Conservation (phyloP, 2,888 invertebrate genomes). For the Hypselothyrea guttata region DNA sequence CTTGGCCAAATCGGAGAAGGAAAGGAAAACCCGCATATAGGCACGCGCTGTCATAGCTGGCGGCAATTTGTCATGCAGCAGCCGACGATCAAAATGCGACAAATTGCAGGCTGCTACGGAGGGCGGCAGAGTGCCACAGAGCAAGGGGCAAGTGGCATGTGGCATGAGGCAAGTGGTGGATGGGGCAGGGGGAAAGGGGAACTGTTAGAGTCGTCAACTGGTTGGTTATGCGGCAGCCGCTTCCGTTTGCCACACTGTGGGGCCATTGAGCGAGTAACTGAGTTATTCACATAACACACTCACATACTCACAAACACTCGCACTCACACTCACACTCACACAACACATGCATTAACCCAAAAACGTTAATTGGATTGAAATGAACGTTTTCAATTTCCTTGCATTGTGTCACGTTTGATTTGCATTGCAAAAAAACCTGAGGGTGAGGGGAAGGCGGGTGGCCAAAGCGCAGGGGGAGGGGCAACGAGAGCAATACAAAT, state of each 20-base stretch:
- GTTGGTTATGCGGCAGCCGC: conserved; percentile 43
- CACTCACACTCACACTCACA: conserved; percentile 3
- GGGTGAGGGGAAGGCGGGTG: no score
- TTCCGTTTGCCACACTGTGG: conserved; percentile 44
- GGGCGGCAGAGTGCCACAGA: neutral
- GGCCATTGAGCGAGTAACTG: conserved; percentile 24
- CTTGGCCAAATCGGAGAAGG: conserved; percentile 22
- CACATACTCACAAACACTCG: conserved; percentile 1
- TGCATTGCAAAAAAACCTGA: conserved; percentile 49
- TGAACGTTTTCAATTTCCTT: conserved; percentile 72
- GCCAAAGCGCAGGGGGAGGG: neutral
- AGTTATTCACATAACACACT: conserved; percentile 16
- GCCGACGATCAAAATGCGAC: conserved; percentile 24
- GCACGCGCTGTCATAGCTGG: conserved; percentile 21
- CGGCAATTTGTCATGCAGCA: conserved; percentile 48
- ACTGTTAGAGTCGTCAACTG: conserved; percentile 30
- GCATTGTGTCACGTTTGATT: conserved; percentile 74
- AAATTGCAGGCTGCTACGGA: no score
- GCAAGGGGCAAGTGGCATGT: no score
- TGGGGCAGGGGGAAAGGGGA: neutral
- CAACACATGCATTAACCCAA: conserved; percentile 78
- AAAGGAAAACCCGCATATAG: neutral
- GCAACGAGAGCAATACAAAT: no score
- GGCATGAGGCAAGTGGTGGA: no score
- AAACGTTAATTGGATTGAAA: conserved; percentile 81